Base-by-base conservation (phyloP, 2,797 vertebrate genomes). In the Hylomyscus alleni region DNA sequence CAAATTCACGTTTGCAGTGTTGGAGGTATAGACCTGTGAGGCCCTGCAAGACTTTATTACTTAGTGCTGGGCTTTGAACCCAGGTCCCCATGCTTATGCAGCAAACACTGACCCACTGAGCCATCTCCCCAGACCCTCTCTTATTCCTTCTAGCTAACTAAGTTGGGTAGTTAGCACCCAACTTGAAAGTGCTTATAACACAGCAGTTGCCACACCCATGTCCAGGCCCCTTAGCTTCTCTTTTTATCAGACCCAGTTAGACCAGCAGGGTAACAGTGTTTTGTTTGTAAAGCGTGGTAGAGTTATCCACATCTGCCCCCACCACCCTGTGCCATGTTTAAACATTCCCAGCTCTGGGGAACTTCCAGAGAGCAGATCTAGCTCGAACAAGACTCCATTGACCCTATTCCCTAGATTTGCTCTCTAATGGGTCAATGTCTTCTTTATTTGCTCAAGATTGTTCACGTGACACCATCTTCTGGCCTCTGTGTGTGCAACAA, bases 361-460 rank as follows among this genome's bases (percentile, higher is more conserved):
- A 60, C 37, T 80, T 95, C 83, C 91, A 91, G 52, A 75, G 6
- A 73, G 47, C 75, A 54, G 75, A 52, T 62, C 62, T 75, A n/a
- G 65, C 62, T 56, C 62, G 19, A 60, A 26, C 10, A 29, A 54
- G 89, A 84, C 90, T 76, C 88, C 34, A 22, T 80, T 93, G 80
- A 85, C 47, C 73, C 81, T 4, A 3, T 82, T 95, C 96, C 92
- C 97, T 75, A 89, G 77, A 90, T 72, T 17, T 83, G 76, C 87
- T 96, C 84, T 76, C 62, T 83, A 90, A 4, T 13, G 37, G 91
- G 76, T 47, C 75, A 78, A 7, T 77, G 60, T 80, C 96, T 50
- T 93, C 75, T 97, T 85, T 95, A 76, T 96, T 92, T 82, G 50
- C 69, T 96, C 85, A 92, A 89, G 72, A 65, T 67, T 69, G 89